Evolutionary conservation across 2,797 vertebrate genomes (phyloP).

Genomic region (Gephyroberyx darwinii): DNA sequence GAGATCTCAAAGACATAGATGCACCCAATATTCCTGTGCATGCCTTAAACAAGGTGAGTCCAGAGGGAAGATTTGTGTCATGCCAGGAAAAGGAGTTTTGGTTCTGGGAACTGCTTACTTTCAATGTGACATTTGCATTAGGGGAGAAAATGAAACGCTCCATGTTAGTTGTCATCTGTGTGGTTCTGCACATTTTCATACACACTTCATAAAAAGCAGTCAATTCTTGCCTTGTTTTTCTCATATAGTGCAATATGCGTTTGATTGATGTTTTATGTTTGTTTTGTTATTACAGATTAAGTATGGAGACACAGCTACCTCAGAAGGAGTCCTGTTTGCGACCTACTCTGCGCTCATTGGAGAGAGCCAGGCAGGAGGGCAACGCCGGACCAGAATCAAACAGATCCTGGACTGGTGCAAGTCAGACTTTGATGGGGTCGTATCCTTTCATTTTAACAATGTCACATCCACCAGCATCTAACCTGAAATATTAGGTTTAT

Average conservation of each 20-base stretch:
- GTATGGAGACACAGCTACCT: slow-evolving; percentile 98
- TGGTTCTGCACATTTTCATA: slow-evolving; percentile 8
- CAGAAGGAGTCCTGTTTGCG: slow-evolving; percentile 97
- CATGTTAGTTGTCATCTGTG: neutral
- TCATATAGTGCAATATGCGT: neutral
- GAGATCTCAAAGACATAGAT: slow-evolving; percentile 96
- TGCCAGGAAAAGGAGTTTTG: neutral
- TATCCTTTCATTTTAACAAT: slow-evolving; percentile 84
- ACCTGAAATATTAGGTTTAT: neutral
- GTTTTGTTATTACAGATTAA: slow-evolving; percentile 85
- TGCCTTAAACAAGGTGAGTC: slow-evolving; percentile 94
- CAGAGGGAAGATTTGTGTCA: slow-evolving; percentile 2
- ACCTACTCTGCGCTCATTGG: slow-evolving; percentile 98
- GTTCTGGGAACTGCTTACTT: neutral
- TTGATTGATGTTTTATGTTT: neutral
- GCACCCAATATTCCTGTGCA: slow-evolving; percentile 91
- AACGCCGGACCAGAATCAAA: slow-evolving; percentile 93
- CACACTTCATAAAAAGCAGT: too few relatives aligned
- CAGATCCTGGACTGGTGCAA: slow-evolving; percentile 98
- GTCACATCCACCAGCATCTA: neutral
- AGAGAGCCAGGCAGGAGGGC: slow-evolving; percentile 96
- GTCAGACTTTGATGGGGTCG: slow-evolving; percentile 93
- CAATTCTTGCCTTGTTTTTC: neutral
- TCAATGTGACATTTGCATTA: neutral
- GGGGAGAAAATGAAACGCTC: neutral